Evolutionary conservation across 1,140 invertebrate genomes (phyloP).

Genomic region (Drosophila kohkoa): DNA sequence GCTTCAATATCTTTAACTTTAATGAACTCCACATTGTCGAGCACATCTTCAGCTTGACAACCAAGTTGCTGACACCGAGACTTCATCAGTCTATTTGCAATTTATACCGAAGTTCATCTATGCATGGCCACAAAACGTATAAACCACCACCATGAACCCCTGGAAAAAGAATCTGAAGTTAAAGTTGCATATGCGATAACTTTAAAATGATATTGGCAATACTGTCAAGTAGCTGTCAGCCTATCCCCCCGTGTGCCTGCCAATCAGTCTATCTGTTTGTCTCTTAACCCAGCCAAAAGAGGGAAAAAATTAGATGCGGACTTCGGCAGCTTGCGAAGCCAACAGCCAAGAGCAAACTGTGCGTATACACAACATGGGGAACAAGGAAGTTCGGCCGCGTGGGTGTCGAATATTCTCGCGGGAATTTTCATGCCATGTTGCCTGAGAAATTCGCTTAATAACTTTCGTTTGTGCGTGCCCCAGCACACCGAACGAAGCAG

Average conservation of each 20-base stretch:
- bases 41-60: constrained; percentile 41
- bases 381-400: constrained; percentile 27
- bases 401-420: constrained; percentile 75
- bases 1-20: constrained; percentile 27
- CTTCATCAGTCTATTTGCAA: constrained; percentile 19
- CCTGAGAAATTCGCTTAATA: constrained; percentile 82
- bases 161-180: constrained; percentile 39
- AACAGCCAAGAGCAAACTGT: constrained; percentile 3
- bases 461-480: constrained; percentile 56
- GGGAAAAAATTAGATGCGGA: constrained; percentile 51
- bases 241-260: constrained; percentile 4
- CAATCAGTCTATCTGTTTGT: constrained; percentile 15
- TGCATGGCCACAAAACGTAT: constrained; percentile 45
- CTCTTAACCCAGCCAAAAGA: constrained; percentile 28
- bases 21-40: constrained; percentile 29
- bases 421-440: constrained; percentile 76
- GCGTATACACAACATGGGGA: constrained; percentile 2
- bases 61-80: constrained; percentile 1
- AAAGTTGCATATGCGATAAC: constrained; percentile 71
- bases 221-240: constrained; percentile 66
- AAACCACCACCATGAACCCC: constrained; percentile 14
- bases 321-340: constrained; percentile 50
- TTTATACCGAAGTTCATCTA: constrained; percentile 58
- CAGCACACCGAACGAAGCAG: constrained; percentile 17
- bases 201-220: constrained; percentile 77